A percentile compares a stretch with the other conserved stretches of the same genome.
These are phyloP conservation scores for Tetrax tetrax DNA, from an alignment of 2,113 vertebrate species.

Conservation along the genomic window DNA sequence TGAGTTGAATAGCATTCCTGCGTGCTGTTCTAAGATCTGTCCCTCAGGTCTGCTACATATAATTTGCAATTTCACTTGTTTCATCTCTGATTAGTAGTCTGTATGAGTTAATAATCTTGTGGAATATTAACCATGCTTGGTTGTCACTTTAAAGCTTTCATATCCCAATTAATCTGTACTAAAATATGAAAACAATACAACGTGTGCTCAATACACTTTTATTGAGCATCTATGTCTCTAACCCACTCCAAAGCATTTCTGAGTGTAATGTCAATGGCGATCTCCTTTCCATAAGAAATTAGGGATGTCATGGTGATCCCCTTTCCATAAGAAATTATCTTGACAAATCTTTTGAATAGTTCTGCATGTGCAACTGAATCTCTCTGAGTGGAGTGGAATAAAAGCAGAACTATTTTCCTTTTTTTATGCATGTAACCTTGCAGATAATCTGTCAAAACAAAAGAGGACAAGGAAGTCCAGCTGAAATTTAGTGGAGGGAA, in stretches of 20 bases:
- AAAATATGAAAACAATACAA: neutral
- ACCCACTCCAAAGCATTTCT: neutral
- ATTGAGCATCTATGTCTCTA: neutral
- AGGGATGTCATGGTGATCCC: no score
- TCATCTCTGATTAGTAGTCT: conserved; percentile 34
- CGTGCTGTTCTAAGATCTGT: conserved; percentile 4
- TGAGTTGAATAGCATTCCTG: conserved; percentile 19
- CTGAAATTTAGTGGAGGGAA: neutral
- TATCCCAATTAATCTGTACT: neutral
- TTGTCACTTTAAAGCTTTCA: conserved; percentile 18
- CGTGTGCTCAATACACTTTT: neutral
- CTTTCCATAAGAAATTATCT: neutral
- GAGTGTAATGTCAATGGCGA: neutral
- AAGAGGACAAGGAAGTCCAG: neutral
- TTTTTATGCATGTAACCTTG: neutral
- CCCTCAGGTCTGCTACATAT: conserved; percentile 25
- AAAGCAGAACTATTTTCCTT: neutral
- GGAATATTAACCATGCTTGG: neutral
- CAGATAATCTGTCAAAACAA: neutral
- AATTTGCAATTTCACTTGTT: conserved; percentile 44
- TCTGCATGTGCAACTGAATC: neutral
- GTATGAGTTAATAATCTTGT: conserved; percentile 20
- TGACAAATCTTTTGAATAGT: neutral
- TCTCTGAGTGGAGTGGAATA: neutral
- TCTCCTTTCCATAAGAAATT: neutral